Conservation (phyloP, 2,113 vertebrate genomes). For the Callorhinus ursinus region DNA sequence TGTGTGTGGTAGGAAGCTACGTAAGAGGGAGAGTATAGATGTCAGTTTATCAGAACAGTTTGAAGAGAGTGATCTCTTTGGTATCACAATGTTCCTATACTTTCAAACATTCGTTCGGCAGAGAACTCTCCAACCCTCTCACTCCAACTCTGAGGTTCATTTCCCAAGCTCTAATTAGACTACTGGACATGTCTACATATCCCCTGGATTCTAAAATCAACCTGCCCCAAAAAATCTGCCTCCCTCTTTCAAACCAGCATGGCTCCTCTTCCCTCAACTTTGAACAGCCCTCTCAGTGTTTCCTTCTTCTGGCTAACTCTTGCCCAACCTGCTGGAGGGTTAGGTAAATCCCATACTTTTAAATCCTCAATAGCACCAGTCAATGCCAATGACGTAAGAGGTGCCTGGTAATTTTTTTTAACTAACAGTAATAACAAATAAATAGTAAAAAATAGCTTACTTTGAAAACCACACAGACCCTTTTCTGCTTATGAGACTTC, state of each 20-base stretch:
- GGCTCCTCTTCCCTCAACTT: not conserved
- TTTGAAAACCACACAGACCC: not conserved
- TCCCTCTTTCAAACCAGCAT: not conserved
- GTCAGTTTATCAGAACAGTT: not conserved
- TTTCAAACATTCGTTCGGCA: not conserved
- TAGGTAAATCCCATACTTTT: not conserved
- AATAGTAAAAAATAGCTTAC: slow-evolving; percentile 22
- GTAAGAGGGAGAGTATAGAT: not conserved
- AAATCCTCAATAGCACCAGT: not conserved
- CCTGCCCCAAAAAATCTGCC: not conserved
- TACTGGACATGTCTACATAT: not conserved
- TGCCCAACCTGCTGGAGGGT: not conserved
- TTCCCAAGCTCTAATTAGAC: not conserved
- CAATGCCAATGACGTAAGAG: not conserved
- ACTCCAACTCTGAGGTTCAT: not conserved
- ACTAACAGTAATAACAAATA: not conserved
- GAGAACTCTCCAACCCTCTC: not conserved
- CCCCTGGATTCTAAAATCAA: not conserved
- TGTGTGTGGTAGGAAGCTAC: not conserved
- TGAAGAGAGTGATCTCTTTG: not conserved
- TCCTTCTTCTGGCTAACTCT: slow-evolving; percentile 2
- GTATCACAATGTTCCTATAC: not conserved
- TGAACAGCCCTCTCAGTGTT: not conserved
- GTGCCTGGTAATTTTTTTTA: slow-evolving; percentile 34
- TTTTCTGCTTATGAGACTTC: not conserved